Conservation (phyloP, 2,888 invertebrate genomes). For the Acanthosepion lycidas region DNA sequence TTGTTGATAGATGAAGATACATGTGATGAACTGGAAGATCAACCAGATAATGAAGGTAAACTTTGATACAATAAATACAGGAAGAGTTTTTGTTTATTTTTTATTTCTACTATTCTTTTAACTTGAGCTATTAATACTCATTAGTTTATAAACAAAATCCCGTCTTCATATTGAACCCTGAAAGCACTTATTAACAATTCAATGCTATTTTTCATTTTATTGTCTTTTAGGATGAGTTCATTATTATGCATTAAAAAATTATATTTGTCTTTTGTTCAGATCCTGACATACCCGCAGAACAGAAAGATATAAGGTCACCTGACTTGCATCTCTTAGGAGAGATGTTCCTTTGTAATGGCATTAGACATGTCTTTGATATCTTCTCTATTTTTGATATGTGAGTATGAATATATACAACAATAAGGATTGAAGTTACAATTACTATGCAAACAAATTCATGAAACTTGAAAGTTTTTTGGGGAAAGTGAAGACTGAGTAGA, state of each 20-base stretch:
- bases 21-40: conserved; percentile 59
- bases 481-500: too few relatives aligned
- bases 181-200: not conserved
- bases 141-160: too few relatives aligned
- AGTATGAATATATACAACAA: conserved; percentile 53
- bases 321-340: conserved; percentile 52
- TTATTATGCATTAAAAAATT: not conserved
- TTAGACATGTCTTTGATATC: conserved; percentile 61
- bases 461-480: too few relatives aligned
- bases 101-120: too few relatives aligned
- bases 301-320: conserved; percentile 56
- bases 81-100: too few relatives aligned
- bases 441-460: too few relatives aligned
- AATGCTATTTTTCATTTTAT: too few relatives aligned
- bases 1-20: conserved; percentile 60
- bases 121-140: too few relatives aligned
- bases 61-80: not conserved
- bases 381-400: conserved; percentile 70
- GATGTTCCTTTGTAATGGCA: too few relatives aligned
- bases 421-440: too few relatives aligned
- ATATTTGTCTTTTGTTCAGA: conserved; percentile 53
- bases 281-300: conserved; percentile 61
- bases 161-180: too few relatives aligned
- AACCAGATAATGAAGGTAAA: conserved; percentile 60
- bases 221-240: not conserved